Base-by-base conservation (phyloP, 53 echinoderm and acorn worm genomes). In the Glandiceps talaboti region DNA sequence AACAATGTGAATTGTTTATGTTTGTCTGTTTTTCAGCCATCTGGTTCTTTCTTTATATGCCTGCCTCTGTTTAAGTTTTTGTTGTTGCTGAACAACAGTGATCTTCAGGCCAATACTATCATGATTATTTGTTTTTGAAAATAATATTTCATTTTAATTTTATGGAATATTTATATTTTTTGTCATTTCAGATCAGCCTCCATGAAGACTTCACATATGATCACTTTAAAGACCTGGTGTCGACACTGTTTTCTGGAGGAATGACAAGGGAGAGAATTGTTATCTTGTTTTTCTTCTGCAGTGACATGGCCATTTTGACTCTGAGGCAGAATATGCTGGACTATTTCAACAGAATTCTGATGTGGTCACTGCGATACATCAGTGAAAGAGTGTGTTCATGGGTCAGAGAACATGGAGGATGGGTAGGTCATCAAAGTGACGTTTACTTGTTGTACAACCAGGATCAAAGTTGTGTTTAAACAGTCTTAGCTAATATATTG, bases 391-490 rank as follows among this genome's bases (percentile, higher is more conserved):
- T 92, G 29, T 89, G 87, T 73, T 25, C 77, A 0, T 92, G 89
- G 89, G 89, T 92, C 1, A 88, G 84, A 26, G 74, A 84, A 75
- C 84, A 92, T 75, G 92, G 92, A 27, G 92, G 92, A 33, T 92
- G 92, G 92, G 92, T 92, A 82, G 85, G 92, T 79, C 27, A 45
- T n/a, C n/a, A n/a, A n/a, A n/a, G n/a, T n/a, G n/a, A n/a, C n/a
- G n/a, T n/a, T n/a, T n/a, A n/a, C n/a, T n/a, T n/a, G n/a, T n/a
- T n/a, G n/a, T n/a, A n/a, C n/a, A n/a, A n/a, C n/a, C n/a, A n/a
- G n/a, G n/a, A n/a, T n/a, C n/a, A n/a, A n/a, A n/a, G n/a, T n/a
- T n/a, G n/a, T n/a, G n/a, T n/a, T n/a, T n/a, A n/a, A n/a, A n/a
- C n/a, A n/a, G n/a, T n/a, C n/a, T n/a, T n/a, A n/a, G n/a, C n/a